Base-by-base conservation (phyloP, 2,113 vertebrate species). In the Pomatostomus ruficeps region DNA sequence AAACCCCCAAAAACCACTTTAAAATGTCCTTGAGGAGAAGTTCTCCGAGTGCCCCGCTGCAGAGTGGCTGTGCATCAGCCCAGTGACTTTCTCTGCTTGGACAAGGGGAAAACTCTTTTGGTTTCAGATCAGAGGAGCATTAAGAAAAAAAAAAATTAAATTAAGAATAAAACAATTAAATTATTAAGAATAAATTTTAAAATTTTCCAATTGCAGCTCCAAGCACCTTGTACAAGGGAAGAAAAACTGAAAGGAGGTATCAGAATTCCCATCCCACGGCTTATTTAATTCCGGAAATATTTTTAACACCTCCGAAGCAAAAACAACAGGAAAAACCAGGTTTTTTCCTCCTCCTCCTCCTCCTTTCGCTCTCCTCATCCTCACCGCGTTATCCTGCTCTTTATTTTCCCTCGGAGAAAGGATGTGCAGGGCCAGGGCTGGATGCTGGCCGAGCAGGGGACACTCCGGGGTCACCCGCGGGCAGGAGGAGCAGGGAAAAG, bases 361-460 rank as follows among this genome's bases (percentile, higher is more conserved):
- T n/a, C n/a, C n/a, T n/a, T 25, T 31, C 0, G 0, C 22, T 76
- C 31, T 80, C 58, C 72, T 46, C 36, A 26, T 16, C 38, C 42
- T 68, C 6, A 7, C 26, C 19, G n/a, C 28, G 78, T 71, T 8
- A 20, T 36, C 26, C 35, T 16, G 48, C 26, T 55, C 29, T 28
- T 54, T 23, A 12, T 42, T 51, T 59, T 51, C 31, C 59, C 46
- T 29, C 12, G 42, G 35, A 71, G 40, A 38, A 70, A n/a, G 7
- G 13, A 29, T 1, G 7, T 21, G 28, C 16, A 2, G 51, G 55
- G 15, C 62, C 16, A 1, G 38, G 31, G 10, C 51, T 33, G 45
- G 45, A n/a, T 5, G 21, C 66, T 14, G 33, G 78, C 38, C 93
- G 93, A 91, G 93, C 91, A 95, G 95, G 72, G 96, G 93, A 54